Conservation (phyloP, 1,140 invertebrate genomes). For the Drosophila mojavensis region DNA sequence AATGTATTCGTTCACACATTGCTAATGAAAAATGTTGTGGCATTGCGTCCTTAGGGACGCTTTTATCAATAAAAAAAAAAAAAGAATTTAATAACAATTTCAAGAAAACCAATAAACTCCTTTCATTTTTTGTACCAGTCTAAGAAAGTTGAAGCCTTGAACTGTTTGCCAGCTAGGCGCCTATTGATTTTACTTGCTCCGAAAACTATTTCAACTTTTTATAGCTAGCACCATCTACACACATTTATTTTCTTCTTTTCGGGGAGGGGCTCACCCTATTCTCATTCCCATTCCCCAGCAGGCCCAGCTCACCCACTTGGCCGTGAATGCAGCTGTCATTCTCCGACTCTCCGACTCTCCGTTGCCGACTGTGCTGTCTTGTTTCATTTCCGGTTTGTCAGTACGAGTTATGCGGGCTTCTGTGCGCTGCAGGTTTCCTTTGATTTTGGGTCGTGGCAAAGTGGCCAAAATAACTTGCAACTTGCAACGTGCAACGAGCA, state of each 20-base stretch:
- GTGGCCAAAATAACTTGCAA: slow-evolving; percentile 12
- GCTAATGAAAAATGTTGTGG: no score
- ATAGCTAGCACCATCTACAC: background rate
- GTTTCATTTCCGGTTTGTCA: slow-evolving; percentile 56
- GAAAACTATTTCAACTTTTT: slow-evolving; percentile 30
- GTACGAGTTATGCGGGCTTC: slow-evolving; percentile 20
- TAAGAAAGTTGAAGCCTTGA: slow-evolving; percentile 20
- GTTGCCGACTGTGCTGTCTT: slow-evolving; percentile 30
- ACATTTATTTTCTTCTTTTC: background rate
- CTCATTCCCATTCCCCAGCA: background rate
- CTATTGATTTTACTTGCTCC: slow-evolving; percentile 38
- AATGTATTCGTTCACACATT: no score
- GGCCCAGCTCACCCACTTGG: slow-evolving; percentile 11
- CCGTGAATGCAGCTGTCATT: slow-evolving; percentile 33
- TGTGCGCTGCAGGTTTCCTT: slow-evolving; percentile 11
- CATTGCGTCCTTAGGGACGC: no score
- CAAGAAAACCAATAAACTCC: no score
- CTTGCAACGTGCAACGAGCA: background rate
- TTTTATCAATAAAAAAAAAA: no score
- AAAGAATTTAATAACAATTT: no score
- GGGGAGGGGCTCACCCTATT: background rate
- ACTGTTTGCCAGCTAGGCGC: slow-evolving; percentile 14
- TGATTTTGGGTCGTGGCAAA: slow-evolving; percentile 6
- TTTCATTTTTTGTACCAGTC: background rate
- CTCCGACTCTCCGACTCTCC: background rate